Base-by-base conservation (phyloP, 2,113 vertebrate species). In the Polyodon spathula region DNA sequence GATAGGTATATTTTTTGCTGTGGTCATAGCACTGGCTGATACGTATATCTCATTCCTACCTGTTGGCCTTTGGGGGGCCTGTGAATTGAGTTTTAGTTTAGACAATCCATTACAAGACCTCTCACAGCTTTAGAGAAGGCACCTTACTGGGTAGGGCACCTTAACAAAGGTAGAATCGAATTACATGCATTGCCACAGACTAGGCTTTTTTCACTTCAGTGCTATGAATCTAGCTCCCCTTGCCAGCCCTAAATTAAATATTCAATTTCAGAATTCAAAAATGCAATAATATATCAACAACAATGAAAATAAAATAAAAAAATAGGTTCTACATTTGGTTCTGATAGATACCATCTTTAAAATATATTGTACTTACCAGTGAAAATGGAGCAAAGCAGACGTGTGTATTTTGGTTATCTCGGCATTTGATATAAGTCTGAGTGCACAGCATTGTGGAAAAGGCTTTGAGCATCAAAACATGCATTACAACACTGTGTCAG, bases 381-480 rank as follows among this genome's bases (percentile, higher is more conserved):
- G 65, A 72, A 56, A 73, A 72, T 52, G 72, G 50, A 56, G 73
- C 58, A 55, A 69, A 65, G 73, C 72, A 69, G 59, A 67, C 60
- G 58, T 75, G 66, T 48, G 79, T 77, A 70, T 80, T 75, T 59
- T 71, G 67, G 63, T 71, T 72, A 63, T 68, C 69, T 76, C 71
- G 70, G 71, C 70, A 81, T 71, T 66, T 73, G 61, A 76, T 73
- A 65, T 75, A 82, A 54, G 80, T 61, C 72, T 80, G 80, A 73
- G 76, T 68, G 61, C 78, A 85, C 72, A 82, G 78, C 80, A 84
- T 83, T 65, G 75, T 70, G 71, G 69, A 70, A 59, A 58, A 68
- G 65, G 67, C 62, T 68, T 71, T 78, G 76, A 57, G 63, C 62
- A 59, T 62, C 37, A 60, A 81, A 76, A 71, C 62, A 66, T 39